Evolutionary conservation across 2,888 invertebrate species (phyloP).

Genomic region (Yponomeuta evonymella): DNA sequence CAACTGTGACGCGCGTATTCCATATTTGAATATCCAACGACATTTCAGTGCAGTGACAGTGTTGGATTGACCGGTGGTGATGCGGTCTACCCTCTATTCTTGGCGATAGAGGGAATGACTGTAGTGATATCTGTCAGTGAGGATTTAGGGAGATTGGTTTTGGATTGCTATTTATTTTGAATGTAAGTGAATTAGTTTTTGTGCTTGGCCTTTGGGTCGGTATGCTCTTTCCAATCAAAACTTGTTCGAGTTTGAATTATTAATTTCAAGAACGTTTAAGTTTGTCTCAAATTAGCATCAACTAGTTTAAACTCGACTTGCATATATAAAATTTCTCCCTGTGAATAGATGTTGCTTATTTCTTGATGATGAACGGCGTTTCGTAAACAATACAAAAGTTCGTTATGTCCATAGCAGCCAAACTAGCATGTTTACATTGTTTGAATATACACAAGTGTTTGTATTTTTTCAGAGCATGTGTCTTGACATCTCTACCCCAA

Average conservation of each 20-base stretch:
- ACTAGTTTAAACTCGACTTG: neutral
- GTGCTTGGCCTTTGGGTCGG: neutral
- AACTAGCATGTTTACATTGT: neutral
- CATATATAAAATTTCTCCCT: neutral
- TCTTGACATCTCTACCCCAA: neutral
- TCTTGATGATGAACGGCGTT: neutral
- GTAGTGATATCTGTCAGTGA: conserved; percentile 29
- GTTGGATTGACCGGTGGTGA: conserved; percentile 24
- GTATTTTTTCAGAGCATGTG: conserved; percentile 11
- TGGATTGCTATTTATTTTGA: neutral
- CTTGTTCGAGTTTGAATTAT: neutral
- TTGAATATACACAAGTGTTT: conserved; percentile 10
- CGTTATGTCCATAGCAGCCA: neutral
- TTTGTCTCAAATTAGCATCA: conserved; percentile 18
- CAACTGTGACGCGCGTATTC: conserved; percentile 27
- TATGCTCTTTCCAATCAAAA: conserved; percentile 26
- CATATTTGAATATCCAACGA: conserved; percentile 21
- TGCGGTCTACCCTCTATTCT: conserved; percentile 62
- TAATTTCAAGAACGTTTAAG: conserved; percentile 4
- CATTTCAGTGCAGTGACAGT: conserved; percentile 36
- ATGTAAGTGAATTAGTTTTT: conserved; percentile 9
- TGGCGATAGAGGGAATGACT: conserved; percentile 55
- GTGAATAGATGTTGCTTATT: neutral
- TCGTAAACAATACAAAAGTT: neutral
- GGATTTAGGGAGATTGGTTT: neutral